Evolutionary conservation across 92 coral and sea anemone species (phyloP), one percentile per base, ranked within the genome.

Genomic region (Desmophyllum pertusum): DNA sequence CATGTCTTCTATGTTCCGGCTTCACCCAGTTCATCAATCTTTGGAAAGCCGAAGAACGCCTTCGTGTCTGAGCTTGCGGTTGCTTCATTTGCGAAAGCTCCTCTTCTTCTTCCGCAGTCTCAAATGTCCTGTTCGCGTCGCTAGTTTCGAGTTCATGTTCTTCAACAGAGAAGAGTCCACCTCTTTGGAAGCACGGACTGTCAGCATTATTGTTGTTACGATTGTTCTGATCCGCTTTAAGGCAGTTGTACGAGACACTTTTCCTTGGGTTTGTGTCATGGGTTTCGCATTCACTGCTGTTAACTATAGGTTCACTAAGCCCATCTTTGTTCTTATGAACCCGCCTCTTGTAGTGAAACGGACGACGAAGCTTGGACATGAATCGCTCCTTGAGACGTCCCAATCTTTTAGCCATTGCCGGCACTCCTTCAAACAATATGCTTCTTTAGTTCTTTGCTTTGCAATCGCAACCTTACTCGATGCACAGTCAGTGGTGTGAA

Each of bases 1-100:
- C 94, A 30, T 85, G 85, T 38, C 94, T 67, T 43, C 94, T 75
- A 35, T 74, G 69, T 19, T 55, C 64, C 3, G 91, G 76, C 27
- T 63, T 80, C 10, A 91, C 86, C 70, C 77, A 83, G 73, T 61
- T 75, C 6, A 77, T 62, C 31, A 91, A 40, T 80, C 66, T 77
- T 7, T 91, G 91, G 5, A 87, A 63, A 42, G 91, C 72, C 42
- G 91, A 83, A 6, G 89, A 88, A 25, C 72, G 72, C 43, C 87
- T 77, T n/a, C 84, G 74, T 61, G 15, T 64, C 18, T 52, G 70
- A 17, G 35, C 18, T 2, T 55, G 59, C 23, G 78, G 9, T 41
- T 43, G 79, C 40, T 40, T 71, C n/a, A 41, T 37, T 68, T 68
- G 65, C 4, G 61, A 35, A 5, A 33, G 14, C 6, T 35, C 65